Evolutionary conservation across 1,140 invertebrate species (phyloP), one percentile per base, ranked within the genome.

Genomic region (Antheraea pernyi): DNA sequence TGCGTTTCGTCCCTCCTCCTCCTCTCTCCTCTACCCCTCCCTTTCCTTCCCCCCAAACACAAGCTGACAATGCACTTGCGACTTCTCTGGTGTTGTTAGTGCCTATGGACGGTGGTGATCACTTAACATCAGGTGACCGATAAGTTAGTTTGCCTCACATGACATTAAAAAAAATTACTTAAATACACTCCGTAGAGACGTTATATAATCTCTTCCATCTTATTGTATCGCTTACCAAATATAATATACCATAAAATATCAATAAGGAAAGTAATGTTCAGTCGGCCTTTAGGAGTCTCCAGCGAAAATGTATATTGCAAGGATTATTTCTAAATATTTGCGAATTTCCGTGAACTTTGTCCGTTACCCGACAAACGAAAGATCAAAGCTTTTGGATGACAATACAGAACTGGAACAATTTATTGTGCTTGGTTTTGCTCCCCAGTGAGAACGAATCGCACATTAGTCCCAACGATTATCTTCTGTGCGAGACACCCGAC

Each of bases 401-500:
- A 64, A 58, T 65, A 62, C 39, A 67, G 67, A 64, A 22, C 36
- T 16, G 53, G 19, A 39, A 67, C 39, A 70, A 65, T 70, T 70
- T 70, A 61, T 42, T 61, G 30, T 62, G 61, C 69, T 58, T 48
- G 59, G 53, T 63, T 61, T 42, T 61, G 58, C 63, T 65, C 60
- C 60, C 19, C 13, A 61, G 11, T 61, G 30, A 22, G 46, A 71
- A 58, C 65, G 65, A 58, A 66, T 36, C 37, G 63, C 59, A 72
- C 71, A 68, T 72, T 68, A 68, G 71, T 67, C 58, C 42, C 13
- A 39, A 39, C 59, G 63, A 67, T 68, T 59, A 68, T 72, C 66
- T 61, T 62, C 67, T 72, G 71, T 66, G 63, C 53, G 67, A 65
- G 71, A 72, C 71, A 67, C 30, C 59, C 59, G 46, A 67, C 42